Evolutionary conservation across 2,113 vertebrate genomes (phyloP).

Genomic region (Indri indri): DNA sequence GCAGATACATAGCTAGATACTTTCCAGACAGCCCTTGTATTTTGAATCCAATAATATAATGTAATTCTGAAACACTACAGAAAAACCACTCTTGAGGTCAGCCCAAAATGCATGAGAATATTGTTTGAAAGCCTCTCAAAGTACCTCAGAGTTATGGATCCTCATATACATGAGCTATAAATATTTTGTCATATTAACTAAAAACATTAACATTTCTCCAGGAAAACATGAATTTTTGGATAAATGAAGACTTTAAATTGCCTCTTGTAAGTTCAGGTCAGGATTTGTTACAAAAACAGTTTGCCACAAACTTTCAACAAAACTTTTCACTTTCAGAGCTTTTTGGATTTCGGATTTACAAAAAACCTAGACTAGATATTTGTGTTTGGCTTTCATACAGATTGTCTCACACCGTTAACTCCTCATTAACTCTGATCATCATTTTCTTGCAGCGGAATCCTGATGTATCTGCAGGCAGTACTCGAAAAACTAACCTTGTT

Average conservation of each 20-base stretch:
- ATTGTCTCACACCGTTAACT: background rate
- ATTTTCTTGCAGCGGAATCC: constrained; percentile 56
- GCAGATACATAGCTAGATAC: no score
- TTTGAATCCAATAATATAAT: background rate
- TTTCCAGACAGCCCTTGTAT: background rate
- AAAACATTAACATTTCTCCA: background rate
- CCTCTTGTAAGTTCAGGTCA: background rate
- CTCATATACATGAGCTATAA: background rate
- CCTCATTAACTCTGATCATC: constrained; percentile 46
- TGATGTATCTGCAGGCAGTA: constrained; percentile 47
- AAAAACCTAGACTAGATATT: background rate
- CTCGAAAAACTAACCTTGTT: constrained; percentile 63
- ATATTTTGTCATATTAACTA: background rate
- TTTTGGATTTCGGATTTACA: background rate
- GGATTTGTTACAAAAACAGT: background rate
- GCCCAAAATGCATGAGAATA: background rate
- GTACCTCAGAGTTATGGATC: background rate
- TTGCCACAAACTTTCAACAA: background rate
- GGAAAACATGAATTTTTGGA: background rate
- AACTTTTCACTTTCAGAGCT: background rate
- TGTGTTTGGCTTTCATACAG: background rate
- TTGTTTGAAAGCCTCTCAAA: background rate
- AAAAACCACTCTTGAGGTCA: background rate
- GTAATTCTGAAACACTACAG: background rate
- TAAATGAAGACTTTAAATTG: background rate